Percentiles rank a stretch among this genome's conserved stretches.
Evolutionary conservation across 2,888 invertebrate genomes (phyloP).

Genomic region (Cheilosia urbana): DNA sequence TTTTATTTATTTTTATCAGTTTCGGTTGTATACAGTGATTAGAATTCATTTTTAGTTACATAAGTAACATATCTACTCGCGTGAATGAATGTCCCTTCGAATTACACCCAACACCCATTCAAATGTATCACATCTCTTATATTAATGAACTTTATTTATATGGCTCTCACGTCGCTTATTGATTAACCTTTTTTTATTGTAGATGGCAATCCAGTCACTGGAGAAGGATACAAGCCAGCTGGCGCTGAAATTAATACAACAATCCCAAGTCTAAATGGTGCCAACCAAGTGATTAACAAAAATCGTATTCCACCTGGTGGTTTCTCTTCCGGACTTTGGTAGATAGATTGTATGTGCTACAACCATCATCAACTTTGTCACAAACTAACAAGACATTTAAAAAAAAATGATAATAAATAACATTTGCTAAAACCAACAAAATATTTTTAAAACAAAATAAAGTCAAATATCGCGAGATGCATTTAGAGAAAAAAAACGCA

Average conservation of each 20-base stretch:
- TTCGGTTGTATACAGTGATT: too few relatives aligned
- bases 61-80: too few relatives aligned
- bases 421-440: slow-evolving; percentile 63
- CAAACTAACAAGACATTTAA: slow-evolving; percentile 52
- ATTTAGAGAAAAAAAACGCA: slow-evolving; percentile 59
- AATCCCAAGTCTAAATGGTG: slow-evolving; percentile 80
- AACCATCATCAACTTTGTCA: slow-evolving; percentile 61
- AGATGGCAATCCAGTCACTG: slow-evolving; percentile 86
- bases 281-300: slow-evolving; percentile 83
- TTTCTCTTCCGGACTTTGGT: slow-evolving; percentile 84
- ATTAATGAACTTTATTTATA: background rate
- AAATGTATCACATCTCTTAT: background rate
- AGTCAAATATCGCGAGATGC: slow-evolving; percentile 61
- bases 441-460: slow-evolving; percentile 36
- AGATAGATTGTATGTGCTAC: slow-evolving; percentile 77
- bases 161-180: too few relatives aligned
- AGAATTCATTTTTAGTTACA: too few relatives aligned
- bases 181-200: slow-evolving; percentile 29
- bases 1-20: too few relatives aligned
- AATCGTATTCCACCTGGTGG: slow-evolving; percentile 84
- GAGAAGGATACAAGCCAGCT: slow-evolving; percentile 84
- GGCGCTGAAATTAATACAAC: slow-evolving; percentile 81
- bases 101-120: background rate
- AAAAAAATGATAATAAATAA: slow-evolving; percentile 54
- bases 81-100: too few relatives aligned